These are phyloP conservation scores for Syngnathus typhle DNA, from an alignment of 2,113 vertebrate species.

Conservation along the genomic window DNA sequence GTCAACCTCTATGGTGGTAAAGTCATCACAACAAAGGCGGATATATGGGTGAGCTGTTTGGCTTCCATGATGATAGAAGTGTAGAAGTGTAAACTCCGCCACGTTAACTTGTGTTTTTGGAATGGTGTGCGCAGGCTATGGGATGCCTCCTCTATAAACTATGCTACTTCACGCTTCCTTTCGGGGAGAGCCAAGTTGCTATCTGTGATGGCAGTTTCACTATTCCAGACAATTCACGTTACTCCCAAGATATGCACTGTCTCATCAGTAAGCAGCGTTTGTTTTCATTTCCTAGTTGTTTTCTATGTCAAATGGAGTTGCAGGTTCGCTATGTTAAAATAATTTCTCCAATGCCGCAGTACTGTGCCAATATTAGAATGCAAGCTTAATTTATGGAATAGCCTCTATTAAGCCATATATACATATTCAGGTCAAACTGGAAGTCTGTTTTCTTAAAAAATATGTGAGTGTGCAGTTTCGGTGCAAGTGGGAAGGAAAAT, in stretches of 20 bases:
- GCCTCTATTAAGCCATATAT: background rate
- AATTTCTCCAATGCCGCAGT: no score
- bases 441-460: background rate
- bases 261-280: conserved; percentile 86
- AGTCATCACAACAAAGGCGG: conserved; percentile 94
- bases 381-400: background rate
- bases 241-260: conserved; percentile 96
- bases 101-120: background rate
- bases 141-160: conserved; percentile 96
- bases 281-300: background rate
- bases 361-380: no score
- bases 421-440: background rate
- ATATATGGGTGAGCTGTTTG: conserved; percentile 85
- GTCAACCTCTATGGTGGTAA: conserved; percentile 93
- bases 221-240: conserved; percentile 93
- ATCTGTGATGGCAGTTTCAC: conserved; percentile 98
- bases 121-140: conserved; percentile 74
- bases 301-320: background rate
- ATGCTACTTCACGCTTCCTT: conserved; percentile 94
- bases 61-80: background rate
- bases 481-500: background rate
- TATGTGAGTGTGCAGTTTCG: background rate
- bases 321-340: background rate
- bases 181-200: conserved; percentile 97
- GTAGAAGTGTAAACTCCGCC: background rate